Conservation (phyloP, 2,113 vertebrate species). For the Piliocolobus tephrosceles region DNA sequence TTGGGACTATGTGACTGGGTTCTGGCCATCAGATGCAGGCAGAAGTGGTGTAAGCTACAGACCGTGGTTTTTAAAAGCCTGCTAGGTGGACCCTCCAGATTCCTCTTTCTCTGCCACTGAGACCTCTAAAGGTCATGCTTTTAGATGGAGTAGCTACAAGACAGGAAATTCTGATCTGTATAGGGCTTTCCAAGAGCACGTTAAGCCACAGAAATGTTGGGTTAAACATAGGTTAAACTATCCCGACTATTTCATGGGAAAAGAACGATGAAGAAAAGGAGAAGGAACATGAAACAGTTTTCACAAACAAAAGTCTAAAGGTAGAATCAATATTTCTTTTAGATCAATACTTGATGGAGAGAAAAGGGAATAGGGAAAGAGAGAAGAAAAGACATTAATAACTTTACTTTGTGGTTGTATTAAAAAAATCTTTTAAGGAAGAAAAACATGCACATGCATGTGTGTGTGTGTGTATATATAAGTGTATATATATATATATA, state of each 20-base stretch:
- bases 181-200: background rate
- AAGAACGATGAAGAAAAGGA: background rate
- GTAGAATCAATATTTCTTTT: slow-evolving; percentile 19
- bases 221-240: slow-evolving; percentile 18
- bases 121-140: background rate
- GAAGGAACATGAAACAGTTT: background rate
- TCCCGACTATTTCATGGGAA: background rate
- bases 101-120: background rate
- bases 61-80: background rate
- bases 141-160: background rate
- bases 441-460: background rate
- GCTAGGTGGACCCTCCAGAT: background rate
- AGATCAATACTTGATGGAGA: background rate
- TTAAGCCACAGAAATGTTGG: background rate
- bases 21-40: background rate
- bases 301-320: background rate
- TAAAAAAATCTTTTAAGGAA: background rate
- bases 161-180: background rate
- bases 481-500: too few species aligned
- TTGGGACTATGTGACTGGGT: background rate
- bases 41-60: background rate
- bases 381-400: background rate
- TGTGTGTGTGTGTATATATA: too few species aligned
- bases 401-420: background rate
- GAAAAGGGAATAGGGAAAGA: background rate